These are phyloP conservation scores for Dryobotodes eremita DNA, from an alignment of 2,888 invertebrate genomes.

Conservation along the genomic window DNA sequence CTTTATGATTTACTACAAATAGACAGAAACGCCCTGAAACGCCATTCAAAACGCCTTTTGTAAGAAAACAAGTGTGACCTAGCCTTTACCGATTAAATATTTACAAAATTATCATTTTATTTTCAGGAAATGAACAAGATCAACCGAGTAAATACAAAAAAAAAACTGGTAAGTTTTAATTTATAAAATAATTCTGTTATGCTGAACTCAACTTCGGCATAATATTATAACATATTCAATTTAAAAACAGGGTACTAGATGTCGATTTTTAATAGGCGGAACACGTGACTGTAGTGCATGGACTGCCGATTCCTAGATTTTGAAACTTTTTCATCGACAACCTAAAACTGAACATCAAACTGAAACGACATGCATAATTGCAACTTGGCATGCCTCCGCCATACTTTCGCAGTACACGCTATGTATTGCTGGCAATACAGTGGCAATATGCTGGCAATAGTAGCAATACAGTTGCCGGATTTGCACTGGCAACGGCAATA, in stretches of 20 bases:
- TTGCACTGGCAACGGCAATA: constrained; percentile 44
- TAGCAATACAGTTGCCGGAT: constrained; percentile 46
- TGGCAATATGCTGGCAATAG: constrained; percentile 40
- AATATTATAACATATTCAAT: background rate
- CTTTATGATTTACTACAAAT: background rate
- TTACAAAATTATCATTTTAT: background rate
- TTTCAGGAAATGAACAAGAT: background rate
- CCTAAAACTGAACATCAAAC: constrained; percentile 18
- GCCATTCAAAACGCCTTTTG: no score
- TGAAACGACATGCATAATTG: constrained; percentile 53
- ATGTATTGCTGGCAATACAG: constrained; percentile 50
- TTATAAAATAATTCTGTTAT: background rate
- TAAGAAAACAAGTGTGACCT: background rate
- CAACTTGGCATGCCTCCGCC: constrained; percentile 56
- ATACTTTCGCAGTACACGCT: constrained; percentile 49
- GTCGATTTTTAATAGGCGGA: background rate
- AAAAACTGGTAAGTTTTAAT: background rate
- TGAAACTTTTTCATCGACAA: constrained; percentile 4
- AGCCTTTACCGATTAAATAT: background rate
- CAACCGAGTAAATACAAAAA: background rate
- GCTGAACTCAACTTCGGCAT: background rate
- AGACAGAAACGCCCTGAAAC: background rate
- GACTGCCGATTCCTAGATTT: background rate
- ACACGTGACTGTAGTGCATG: background rate
- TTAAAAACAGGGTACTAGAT: background rate